Base-by-base conservation (phyloP, 2,113 vertebrate genomes). In the Pteronura brasiliensis region DNA sequence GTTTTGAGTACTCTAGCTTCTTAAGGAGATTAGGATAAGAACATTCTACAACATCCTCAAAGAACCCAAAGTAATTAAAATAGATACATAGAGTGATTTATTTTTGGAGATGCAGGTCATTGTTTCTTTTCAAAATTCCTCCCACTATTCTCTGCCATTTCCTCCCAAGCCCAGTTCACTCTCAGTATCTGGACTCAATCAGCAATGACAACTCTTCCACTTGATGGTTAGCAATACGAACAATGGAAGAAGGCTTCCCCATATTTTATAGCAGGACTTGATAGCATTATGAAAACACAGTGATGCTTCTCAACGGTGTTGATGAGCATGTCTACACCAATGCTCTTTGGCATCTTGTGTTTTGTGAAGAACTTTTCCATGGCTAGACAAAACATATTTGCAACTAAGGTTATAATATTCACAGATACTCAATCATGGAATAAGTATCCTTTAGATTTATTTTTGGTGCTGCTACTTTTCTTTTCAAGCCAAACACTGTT, bases 331-430 rank as follows among this genome's bases (percentile, higher is more conserved):
- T 52, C 3, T 17, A 82, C 12, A 74, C 82, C 10, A 42, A 47
- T 7, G 61, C 31, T 42, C 81, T 4, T 27, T 59, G 83, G 27
- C 36, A 96, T 71, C 31, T 86, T 98, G 89, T 89, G 5, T 86
- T 97, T 93, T 77, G 17, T 80, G 79, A 72, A 91, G 23, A 59
- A 36, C 6, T 71, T 88, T 52, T 69, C 72, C 11, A 15, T 36
- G 23, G 21, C n/a, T 74, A 65, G 55, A 18, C 83, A 93, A 77
- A 84, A 77, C 31, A 59, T 49, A 55, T 21, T 44, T 14, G 34
- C 0, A 17, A 57, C n/a, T 95, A 74, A 87, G 52, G 20, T 42
- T 67, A 36, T n/a, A 20, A 63, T 94, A 15, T 67, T 21, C 6
- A 34, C 9, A 96, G 72, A 63, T 44, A 42, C 31, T 84, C 6